These are phyloP conservation scores for Trichomalopsis sarcophagae DNA, from an alignment of 1,140 invertebrate genomes.

Conservation along the genomic window DNA sequence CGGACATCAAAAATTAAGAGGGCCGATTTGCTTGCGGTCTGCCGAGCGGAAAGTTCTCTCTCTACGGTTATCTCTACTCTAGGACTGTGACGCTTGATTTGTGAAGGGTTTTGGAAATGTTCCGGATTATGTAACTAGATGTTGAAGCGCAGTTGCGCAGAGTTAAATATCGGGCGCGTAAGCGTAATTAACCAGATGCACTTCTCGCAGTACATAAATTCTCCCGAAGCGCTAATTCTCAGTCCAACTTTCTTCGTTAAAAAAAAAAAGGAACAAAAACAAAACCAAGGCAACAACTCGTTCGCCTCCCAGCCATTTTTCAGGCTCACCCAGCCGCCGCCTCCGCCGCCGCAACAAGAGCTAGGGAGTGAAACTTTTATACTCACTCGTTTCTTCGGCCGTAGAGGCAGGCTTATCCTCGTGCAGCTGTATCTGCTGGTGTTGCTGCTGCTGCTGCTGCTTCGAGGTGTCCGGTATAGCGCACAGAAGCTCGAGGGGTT, in stretches of 20 bases:
- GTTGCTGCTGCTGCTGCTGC: constrained; percentile 9
- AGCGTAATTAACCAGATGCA: background rate
- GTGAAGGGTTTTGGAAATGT: background rate
- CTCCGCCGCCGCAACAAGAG: background rate
- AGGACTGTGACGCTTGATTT: background rate
- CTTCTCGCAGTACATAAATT: background rate
- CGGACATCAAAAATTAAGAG: background rate
- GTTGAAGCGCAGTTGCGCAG: no score
- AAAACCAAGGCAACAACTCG: background rate
- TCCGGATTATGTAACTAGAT: no score
- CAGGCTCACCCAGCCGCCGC: background rate
- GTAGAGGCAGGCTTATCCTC: background rate
- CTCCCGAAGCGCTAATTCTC: background rate
- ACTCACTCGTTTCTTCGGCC: background rate
- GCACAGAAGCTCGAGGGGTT: constrained; percentile 14
- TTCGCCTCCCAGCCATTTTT: background rate
- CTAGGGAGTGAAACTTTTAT: background rate
- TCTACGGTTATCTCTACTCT: background rate
- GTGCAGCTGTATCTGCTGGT: background rate
- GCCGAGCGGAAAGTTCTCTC: background rate
- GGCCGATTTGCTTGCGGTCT: background rate
- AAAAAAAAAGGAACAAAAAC: background rate
- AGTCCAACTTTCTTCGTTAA: background rate
- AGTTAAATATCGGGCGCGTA: no score
- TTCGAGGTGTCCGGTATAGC: background rate